These are phyloP conservation scores for Drosophila limbata DNA, from an alignment of 2,888 invertebrate genomes.

Conservation along the genomic window DNA sequence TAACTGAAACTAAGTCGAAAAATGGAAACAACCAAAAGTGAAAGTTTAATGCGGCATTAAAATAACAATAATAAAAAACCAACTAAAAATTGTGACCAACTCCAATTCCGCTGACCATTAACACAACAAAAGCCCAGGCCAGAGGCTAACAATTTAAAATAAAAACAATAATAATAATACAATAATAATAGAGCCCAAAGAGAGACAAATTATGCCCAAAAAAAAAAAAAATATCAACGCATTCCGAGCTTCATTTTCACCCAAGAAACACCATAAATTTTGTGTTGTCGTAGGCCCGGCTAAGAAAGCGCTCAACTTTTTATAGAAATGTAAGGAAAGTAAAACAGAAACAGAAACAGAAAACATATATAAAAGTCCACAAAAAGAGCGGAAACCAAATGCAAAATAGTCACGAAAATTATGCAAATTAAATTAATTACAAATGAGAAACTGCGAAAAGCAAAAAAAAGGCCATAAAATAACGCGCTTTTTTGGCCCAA, in stretches of 20 bases:
- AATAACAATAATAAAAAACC: conserved; percentile 56
- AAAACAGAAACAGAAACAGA: conserved; percentile 48
- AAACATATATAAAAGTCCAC: conserved; percentile 2
- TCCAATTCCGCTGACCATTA: conserved; percentile 60
- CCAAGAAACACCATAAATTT: conserved; percentile 58
- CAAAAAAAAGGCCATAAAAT: conserved; percentile 49
- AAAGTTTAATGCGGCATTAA: conserved; percentile 84
- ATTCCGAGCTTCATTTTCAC: conserved; percentile 51
- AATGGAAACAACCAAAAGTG: conserved; percentile 78
- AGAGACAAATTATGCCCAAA: conserved; percentile 40
- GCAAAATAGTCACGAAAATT: conserved; percentile 70
- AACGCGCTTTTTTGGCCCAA: conserved; percentile 31
- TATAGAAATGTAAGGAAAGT: conserved; percentile 79
- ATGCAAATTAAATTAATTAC: conserved; percentile 82
- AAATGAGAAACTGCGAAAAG: conserved; percentile 65
- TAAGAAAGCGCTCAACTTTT: conserved; percentile 50
- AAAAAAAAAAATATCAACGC: conserved; percentile 6
- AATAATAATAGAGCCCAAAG: conserved; percentile 24
- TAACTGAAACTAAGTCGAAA: conserved; percentile 33
- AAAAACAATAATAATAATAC: conserved; percentile 34
- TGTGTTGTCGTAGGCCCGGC: conserved; percentile 73
- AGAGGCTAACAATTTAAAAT: conserved; percentile 44
- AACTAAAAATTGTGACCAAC: conserved; percentile 74
- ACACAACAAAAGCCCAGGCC: conserved; percentile 62
- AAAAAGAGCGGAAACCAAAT: conserved; percentile 48